Evolutionary conservation across 2,113 vertebrate species (phyloP), one percentile per base, ranked within the genome.

Genomic region (Pseudorectes ferrugineus): DNA sequence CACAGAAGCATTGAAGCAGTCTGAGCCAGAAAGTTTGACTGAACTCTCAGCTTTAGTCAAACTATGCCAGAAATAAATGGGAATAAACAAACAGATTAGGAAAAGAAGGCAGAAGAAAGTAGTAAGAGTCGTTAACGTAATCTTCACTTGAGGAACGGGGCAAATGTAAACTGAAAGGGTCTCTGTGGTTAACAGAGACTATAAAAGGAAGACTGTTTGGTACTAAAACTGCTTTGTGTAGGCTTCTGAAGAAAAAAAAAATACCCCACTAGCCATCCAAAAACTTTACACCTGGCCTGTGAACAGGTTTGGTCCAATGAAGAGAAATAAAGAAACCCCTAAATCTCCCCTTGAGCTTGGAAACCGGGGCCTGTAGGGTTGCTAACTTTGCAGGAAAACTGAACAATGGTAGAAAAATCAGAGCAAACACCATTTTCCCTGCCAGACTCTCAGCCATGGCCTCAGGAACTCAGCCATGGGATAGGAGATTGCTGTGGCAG

Each of bases 71-170:
- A 97, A 97, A 90, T 90, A 96, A 77, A 95, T 61, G 75, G 88
- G 90, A 96, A 96, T 88, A 97, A 97, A 96, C 78, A 96, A 95
- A 96, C 72, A 96, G 82, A 95, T 94, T 76, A 94, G 82, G 79
- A 77, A 90, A 84, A 95, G 48, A 88, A 90, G 90, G 73, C 80
- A 92, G 65, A 95, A 95, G 88, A 96, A 95, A 97, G 92, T 74
- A 93, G 66, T 77, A 46, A 35, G 55, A 31, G 7, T 76, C 1
- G 0, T 83, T 83, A 76, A 62, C 18, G 2, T 75, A 93, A 88
- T 93, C 92, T 86, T 92, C 73, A 90, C 88, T 88, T 31, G 76
- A 86, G 88, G 92, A 92, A 95, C 28, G 58, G 93, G 85, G 65
- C 45, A 85, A 95, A 82, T 87, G 92, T 94, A 96, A 97, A 97